A percentile compares a stretch with the other conserved stretches of the same genome.
Evolutionary conservation across 2,797 vertebrate species (phyloP).

Genomic region (Hemibagrus guttatus): DNA sequence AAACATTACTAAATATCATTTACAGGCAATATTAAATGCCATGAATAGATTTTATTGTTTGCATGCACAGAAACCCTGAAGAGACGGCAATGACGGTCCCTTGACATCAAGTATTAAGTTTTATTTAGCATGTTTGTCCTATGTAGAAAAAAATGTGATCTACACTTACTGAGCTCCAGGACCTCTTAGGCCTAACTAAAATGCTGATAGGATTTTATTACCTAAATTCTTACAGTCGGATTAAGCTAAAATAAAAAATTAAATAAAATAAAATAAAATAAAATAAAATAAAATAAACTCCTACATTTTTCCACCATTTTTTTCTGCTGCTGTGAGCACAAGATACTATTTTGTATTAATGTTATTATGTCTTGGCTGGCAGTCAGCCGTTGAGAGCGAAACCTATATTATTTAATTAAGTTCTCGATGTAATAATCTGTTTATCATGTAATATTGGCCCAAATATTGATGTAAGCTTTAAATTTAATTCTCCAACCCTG

Average conservation of each 20-base stretch:
- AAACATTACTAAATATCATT: neutral
- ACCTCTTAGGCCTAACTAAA: neutral
- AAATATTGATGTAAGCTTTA: neutral
- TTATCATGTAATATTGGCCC: neutral
- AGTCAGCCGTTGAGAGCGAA: neutral
- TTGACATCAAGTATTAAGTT: neutral
- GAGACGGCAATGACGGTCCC: neutral
- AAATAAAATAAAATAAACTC: neutral
- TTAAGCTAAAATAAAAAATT: neutral
- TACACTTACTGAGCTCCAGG: neutral
- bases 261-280: neutral
- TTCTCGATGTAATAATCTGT: neutral
- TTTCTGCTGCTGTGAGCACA: neutral
- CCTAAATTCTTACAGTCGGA: neutral
- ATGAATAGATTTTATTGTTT: neutral
- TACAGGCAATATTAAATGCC: neutral
- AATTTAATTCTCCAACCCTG: neutral
- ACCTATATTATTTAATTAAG: neutral
- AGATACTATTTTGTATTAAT: neutral
- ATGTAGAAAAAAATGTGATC: too few relatives aligned
- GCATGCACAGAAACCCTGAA: neutral
- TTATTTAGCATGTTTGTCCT: neutral
- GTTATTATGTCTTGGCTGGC: slow-evolving; percentile 1
- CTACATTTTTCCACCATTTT: neutral
- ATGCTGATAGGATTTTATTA: neutral